Evolutionary conservation across 2,113 vertebrate genomes (phyloP).

Genomic region (Symphodus melops): DNA sequence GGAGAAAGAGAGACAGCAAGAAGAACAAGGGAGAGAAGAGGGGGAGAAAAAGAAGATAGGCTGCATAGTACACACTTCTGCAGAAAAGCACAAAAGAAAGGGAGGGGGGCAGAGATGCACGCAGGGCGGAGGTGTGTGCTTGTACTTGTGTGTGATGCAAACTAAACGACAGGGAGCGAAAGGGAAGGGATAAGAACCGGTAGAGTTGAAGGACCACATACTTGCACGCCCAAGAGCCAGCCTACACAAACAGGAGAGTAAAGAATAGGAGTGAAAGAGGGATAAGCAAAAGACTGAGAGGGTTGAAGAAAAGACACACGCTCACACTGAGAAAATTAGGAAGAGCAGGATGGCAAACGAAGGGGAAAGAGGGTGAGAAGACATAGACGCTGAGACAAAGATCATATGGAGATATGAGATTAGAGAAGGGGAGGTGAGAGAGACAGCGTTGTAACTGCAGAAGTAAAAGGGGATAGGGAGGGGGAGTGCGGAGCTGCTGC

Average conservation of each 20-base stretch:
- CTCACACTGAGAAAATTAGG: constrained; percentile 29
- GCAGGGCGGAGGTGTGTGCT: neutral
- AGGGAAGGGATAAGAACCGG: constrained; percentile 1
- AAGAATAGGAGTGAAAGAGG: constrained; percentile 6
- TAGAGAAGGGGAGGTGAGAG: constrained; percentile 44
- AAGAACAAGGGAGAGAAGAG: neutral
- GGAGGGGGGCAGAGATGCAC: neutral
- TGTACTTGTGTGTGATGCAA: too few relatives aligned
- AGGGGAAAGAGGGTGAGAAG: constrained; percentile 22
- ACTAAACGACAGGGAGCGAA: neutral
- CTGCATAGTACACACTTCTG: constrained; percentile 34
- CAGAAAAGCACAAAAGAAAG: constrained; percentile 24
- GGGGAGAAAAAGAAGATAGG: constrained; percentile 10
- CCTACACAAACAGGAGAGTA: constrained; percentile 16
- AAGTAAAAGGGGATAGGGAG: neutral
- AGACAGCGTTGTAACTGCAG: constrained; percentile 9
- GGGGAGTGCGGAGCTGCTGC: constrained; percentile 46
- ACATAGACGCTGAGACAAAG: constrained; percentile 19
- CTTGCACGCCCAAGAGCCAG: constrained; percentile 14
- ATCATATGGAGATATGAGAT: constrained; percentile 35
- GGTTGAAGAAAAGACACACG: constrained; percentile 35
- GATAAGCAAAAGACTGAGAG: constrained; percentile 29
- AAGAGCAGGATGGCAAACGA: neutral
- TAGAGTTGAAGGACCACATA: constrained; percentile 37
- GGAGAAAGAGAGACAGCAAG: constrained; percentile 10